Conservation (phyloP, 1,140 invertebrate species). For the Drosophila ercepeae region DNA sequence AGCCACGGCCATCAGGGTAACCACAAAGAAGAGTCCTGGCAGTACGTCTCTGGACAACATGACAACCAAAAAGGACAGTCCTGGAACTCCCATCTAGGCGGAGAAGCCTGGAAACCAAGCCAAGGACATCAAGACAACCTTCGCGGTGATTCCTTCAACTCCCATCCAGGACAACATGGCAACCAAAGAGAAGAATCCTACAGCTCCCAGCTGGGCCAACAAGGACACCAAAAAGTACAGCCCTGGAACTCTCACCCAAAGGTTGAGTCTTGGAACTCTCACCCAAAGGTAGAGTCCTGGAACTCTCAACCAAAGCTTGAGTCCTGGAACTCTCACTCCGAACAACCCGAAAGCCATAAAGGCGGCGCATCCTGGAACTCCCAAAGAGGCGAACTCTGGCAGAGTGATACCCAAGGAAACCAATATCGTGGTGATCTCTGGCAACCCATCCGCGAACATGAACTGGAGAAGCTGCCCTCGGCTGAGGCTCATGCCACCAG, state of each 20-base stretch:
- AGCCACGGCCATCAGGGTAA: not conserved
- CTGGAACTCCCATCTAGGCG: not conserved
- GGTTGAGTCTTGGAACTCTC: not conserved
- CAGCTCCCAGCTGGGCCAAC: not conserved
- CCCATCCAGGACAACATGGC: not conserved
- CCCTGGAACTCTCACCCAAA: too few relatives aligned
- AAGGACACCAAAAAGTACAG: too few relatives aligned
- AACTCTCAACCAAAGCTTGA: not conserved
- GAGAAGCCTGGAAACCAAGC: not conserved
- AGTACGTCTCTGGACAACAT: too few relatives aligned
- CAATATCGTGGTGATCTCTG: slow-evolving; percentile 1
- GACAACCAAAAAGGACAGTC: not conserved
- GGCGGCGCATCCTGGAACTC: not conserved
- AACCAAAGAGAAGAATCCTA: not conserved
- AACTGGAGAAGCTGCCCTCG: slow-evolving; percentile 40
- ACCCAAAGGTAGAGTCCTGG: not conserved
- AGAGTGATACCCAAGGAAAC: not conserved
- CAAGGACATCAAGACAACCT: not conserved
- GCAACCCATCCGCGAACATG: slow-evolving; percentile 1
- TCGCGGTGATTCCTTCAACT: not conserved
- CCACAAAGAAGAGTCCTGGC: not conserved
- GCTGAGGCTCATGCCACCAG: slow-evolving; percentile 25
- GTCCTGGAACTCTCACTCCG: not conserved
- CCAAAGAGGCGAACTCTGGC: slow-evolving; percentile 5
- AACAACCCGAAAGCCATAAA: not conserved